Conservation (phyloP, 2,888 invertebrate genomes). For the Plutella xylostella region DNA sequence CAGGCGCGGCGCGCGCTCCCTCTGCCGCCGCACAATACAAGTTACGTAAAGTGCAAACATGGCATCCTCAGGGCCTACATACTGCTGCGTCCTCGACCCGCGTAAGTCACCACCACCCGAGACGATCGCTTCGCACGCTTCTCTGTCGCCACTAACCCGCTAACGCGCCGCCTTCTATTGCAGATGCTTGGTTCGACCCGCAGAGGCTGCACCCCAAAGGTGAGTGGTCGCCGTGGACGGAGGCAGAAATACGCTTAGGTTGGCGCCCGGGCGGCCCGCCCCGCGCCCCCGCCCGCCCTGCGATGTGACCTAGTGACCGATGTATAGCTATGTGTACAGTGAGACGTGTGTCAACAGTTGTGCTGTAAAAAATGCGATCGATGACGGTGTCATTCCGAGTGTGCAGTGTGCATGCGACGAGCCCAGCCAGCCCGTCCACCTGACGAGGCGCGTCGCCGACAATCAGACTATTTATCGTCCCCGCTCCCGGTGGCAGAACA, state of each 20-base stretch:
- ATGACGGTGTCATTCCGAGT: not conserved
- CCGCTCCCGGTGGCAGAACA: constrained; percentile 24
- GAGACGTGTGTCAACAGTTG: constrained; percentile 1
- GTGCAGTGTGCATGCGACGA: not conserved
- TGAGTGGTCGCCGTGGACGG: constrained; percentile 58
- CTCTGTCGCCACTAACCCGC: constrained; percentile 66
- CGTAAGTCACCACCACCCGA: constrained; percentile 41
- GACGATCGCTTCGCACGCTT: constrained; percentile 43
- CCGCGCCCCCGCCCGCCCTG: constrained; percentile 18
- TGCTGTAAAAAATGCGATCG: not conserved
- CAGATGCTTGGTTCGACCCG: constrained; percentile 96
- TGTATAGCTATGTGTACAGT: constrained; percentile 8
- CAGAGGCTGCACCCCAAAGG: constrained; percentile 92
- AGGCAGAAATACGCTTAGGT: constrained; percentile 40
- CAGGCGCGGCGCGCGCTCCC: constrained; percentile 65
- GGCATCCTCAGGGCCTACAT: constrained; percentile 59
- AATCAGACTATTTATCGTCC: constrained; percentile 9
- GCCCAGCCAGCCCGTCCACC: constrained; percentile 6
- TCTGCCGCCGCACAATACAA: constrained; percentile 40
- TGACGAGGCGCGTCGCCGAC: constrained; percentile 7
- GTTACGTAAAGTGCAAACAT: constrained; percentile 64
- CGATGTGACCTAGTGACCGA: constrained; percentile 26
- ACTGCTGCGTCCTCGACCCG: constrained; percentile 61
- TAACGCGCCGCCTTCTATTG: constrained; percentile 73
- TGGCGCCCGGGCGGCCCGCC: constrained; percentile 23